A percentile compares a stretch with the other conserved stretches of the same genome.
These are phyloP conservation scores for Agrotis clavis DNA, from an alignment of 2,888 invertebrate species.

Conservation along the genomic window DNA sequence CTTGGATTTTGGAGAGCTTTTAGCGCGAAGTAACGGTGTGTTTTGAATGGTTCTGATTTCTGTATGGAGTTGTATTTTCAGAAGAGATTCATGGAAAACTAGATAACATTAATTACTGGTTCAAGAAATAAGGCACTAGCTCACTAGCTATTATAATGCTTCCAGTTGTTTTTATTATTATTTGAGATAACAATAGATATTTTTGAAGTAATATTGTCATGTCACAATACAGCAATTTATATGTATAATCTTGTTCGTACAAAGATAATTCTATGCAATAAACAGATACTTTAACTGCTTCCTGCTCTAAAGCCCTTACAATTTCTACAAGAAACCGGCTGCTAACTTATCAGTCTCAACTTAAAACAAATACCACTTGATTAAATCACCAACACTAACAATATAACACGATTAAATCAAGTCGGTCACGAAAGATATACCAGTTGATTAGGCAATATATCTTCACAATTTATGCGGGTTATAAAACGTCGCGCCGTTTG, in stretches of 20 bases:
- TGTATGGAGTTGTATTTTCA: background rate
- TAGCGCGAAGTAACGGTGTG: background rate
- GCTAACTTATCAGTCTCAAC: constrained; percentile 30
- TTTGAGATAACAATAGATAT: background rate
- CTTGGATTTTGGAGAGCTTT: constrained; percentile 10
- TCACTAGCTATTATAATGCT: too few relatives aligned
- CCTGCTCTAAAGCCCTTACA: constrained; percentile 26
- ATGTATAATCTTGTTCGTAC: background rate
- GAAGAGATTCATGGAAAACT: background rate
- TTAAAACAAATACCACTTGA: constrained; percentile 31
- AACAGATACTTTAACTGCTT: constrained; percentile 36
- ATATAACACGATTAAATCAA: constrained; percentile 63
- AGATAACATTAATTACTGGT: too few relatives aligned
- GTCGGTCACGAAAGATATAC: constrained; percentile 66
- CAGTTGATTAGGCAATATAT: constrained; percentile 70
- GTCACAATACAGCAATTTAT: background rate
- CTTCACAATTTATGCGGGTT: constrained; percentile 73
- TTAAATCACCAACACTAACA: constrained; percentile 39
- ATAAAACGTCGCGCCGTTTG: constrained; percentile 68
- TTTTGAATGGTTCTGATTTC: background rate
- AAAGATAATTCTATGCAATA: constrained; percentile 6
- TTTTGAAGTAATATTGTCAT: background rate
- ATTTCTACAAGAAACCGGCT: constrained; percentile 42
- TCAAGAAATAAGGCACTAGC: too few relatives aligned
- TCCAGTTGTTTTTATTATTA: too few relatives aligned